Evolutionary conservation across 2,797 vertebrate genomes (phyloP), one percentile per base, ranked within the genome.

Genomic region (Sylvia borin): DNA sequence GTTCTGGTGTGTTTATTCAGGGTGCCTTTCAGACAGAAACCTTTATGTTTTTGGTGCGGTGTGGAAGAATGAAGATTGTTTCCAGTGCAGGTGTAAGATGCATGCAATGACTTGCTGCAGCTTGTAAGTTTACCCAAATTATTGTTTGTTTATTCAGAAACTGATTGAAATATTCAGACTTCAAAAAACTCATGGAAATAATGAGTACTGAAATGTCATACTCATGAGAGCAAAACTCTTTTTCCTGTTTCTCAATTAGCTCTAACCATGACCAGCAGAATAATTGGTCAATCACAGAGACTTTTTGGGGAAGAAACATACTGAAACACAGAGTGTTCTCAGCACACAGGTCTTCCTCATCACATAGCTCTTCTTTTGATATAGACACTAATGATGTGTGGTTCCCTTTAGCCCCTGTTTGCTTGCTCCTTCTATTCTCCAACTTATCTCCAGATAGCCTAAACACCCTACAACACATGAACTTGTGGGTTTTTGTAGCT

Each of bases 51-150:
- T 97, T 7, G 96, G 96, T 54, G 95, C 95, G 0, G 74, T 72
- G 19, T 97, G 96, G 96, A 97, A 95, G 90, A 97, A 91, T 15
- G 95, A 95, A 11, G 95, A 97, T 51, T 97, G 96, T 55, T 97
- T 95, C 75, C 92, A 95, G 22, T 97, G 96, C 70, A 95, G 48
- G 78, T 97, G 96, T 89, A 96, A 94, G 84, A 93, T 54, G 40
- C 74, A 24, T 38, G 92, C 90, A 58, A 96, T 95, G 94, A 93
- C 88, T 87, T 97, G 96, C 88, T 97, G 96, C 78, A 96, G 95
- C 92, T 81, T 97, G 96, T 97, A 95, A 97, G 96, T 97, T 82
- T 17, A 25, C 11, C 6, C 9, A 71, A 50, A 79, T 72, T 27
- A 66, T 18, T 64, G 3, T 53, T 90, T 71, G 5, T 15, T 92